phyloP scores from a whole-genome alignment of 2,113 vertebrate genomes.

The Panurus biarmicus region DNA sequence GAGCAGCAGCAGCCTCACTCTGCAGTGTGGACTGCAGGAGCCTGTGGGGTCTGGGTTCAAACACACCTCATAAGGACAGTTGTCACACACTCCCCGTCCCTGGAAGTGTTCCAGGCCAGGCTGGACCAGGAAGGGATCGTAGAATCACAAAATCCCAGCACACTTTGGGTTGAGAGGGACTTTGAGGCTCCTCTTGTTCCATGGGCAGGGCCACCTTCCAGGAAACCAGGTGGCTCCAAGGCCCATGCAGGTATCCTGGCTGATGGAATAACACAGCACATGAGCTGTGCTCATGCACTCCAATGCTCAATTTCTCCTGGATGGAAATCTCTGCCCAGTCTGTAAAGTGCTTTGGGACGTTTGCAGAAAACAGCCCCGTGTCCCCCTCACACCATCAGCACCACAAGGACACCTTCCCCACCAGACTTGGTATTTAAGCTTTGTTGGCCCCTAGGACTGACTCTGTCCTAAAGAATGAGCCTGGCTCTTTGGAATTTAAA shows the following conservation, averaged over 20 bases:
- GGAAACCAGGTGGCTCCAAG: fast-evolving
- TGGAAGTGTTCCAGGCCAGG: neutral
- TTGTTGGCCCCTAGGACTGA: neutral
- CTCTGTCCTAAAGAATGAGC: neutral
- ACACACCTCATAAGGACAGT: fast-evolving
- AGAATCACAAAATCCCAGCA: neutral
- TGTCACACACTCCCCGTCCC: neutral
- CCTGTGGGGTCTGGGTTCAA: fast-evolving
- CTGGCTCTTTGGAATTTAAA: neutral
- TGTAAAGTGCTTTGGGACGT: neutral
- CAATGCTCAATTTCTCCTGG: fast-evolving
- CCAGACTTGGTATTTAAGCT: fast-evolving
- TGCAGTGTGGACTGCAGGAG: neutral
- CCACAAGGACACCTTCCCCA: fast-evolving
- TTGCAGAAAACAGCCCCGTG: neutral
- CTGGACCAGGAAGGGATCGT: neutral
- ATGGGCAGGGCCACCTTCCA: neutral
- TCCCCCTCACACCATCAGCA: fast-evolving
- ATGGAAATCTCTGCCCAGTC: neutral
- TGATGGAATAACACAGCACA: fast-evolving
- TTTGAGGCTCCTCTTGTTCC: neutral
- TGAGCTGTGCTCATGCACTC: fast-evolving
- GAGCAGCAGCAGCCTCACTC: fast-evolving
- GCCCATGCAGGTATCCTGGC: neutral
- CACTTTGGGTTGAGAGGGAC: neutral